phyloP scores from a whole-genome alignment of 2,888 invertebrate genomes.

The Dryomyza anilis region DNA sequence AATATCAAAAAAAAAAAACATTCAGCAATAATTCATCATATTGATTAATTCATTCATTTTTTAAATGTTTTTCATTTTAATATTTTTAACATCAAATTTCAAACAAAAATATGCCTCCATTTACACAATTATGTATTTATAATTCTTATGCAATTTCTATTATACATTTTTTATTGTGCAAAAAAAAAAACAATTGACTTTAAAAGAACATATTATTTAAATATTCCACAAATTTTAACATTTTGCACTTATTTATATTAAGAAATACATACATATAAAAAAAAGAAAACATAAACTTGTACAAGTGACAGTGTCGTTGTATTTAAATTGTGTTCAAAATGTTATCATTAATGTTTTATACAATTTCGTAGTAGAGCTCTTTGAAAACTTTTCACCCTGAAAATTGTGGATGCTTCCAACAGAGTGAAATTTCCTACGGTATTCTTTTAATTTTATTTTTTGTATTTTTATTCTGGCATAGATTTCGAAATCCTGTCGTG shows the following conservation, averaged over 20 bases:
- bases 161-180: too few species aligned
- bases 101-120: too few species aligned
- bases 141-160: too few species aligned
- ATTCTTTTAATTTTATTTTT: neutral
- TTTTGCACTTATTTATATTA: neutral
- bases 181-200: too few species aligned
- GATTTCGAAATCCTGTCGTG: constrained; percentile 11
- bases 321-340: neutral
- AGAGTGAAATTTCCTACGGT: neutral
- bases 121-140: too few species aligned
- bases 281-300: neutral
- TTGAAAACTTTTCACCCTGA: constrained; percentile 40
- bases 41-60: too few species aligned
- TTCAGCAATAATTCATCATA: too few species aligned
- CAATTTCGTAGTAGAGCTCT: constrained; percentile 5
- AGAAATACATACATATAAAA: constrained; percentile 15
- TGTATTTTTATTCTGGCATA: constrained; percentile 2
- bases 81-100: too few species aligned
- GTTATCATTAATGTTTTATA: constrained; percentile 10
- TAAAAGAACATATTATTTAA: too few species aligned
- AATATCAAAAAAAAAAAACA: too few species aligned
- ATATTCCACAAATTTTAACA: too few species aligned
- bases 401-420: constrained; percentile 34
- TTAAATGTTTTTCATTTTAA: too few species aligned
- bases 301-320: neutral